phyloP scores from a whole-genome alignment of 2,888 invertebrate genomes.

The Agriopis aurantiaria region DNA sequence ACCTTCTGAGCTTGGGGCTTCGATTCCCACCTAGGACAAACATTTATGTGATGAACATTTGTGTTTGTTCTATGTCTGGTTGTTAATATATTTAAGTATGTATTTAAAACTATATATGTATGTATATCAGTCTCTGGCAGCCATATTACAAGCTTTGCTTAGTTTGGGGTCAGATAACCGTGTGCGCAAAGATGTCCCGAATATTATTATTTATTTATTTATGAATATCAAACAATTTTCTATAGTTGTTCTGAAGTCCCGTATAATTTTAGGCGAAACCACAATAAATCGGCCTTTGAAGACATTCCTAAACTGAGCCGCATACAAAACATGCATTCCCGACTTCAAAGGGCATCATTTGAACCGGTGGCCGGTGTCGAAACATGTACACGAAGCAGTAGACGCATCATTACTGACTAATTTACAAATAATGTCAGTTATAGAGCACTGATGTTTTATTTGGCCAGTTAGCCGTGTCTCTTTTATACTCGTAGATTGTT shows the following conservation, averaged over 20 bases:
- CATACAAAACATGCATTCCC: slow-evolving; percentile 33
- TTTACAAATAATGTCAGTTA: background rate
- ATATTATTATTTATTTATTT: background rate
- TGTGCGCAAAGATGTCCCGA: no score
- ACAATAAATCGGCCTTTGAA: slow-evolving; percentile 29
- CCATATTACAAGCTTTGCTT: no score
- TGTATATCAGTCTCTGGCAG: no score
- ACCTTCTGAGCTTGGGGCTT: no score
- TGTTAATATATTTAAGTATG: no score
- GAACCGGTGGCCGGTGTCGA: background rate
- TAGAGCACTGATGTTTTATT: background rate
- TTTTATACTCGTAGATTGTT: background rate
- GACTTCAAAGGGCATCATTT: slow-evolving; percentile 36
- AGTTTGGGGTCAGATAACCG: no score
- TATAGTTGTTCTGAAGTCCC: background rate
- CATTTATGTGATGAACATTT: no score
- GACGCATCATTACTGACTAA: background rate
- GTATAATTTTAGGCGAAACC: slow-evolving; percentile 29
- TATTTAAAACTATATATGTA: no score
- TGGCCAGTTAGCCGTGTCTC: background rate
- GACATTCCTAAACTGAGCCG: slow-evolving; percentile 26
- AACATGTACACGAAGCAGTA: background rate
- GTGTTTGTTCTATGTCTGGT: no score
- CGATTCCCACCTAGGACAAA: no score
- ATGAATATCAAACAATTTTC: background rate